These are phyloP conservation scores for Poecilia latipinna DNA, from an alignment of 2,113 vertebrate species.

Conservation along the genomic window DNA sequence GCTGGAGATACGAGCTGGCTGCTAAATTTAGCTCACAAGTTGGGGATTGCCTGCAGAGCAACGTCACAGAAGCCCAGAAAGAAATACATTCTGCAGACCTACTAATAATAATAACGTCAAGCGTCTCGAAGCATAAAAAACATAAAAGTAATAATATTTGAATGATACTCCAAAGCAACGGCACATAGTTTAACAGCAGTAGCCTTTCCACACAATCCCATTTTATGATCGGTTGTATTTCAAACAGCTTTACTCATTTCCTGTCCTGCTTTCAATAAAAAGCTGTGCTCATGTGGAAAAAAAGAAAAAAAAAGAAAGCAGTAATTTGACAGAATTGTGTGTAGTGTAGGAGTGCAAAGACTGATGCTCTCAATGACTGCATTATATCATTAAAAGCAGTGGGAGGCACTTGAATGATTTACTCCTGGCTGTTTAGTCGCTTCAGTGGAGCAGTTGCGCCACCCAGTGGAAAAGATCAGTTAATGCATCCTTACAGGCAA, in stretches of 20 bases:
- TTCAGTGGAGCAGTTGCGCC: slow-evolving; percentile 30
- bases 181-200: neutral
- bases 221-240: slow-evolving; percentile 6
- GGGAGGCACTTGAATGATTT: neutral
- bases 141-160: slow-evolving; percentile 1
- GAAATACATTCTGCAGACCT: slow-evolving; percentile 33
- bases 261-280: slow-evolving; percentile 4
- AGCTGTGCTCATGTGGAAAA: neutral
- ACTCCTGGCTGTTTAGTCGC: neutral
- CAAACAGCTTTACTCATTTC: neutral
- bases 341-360: slow-evolving; percentile 24
- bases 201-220: slow-evolving; percentile 1
- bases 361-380: slow-evolving; percentile 26
- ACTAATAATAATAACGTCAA: slow-evolving; percentile 9
- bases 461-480: slow-evolving; percentile 58
- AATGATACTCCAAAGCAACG: slow-evolving; percentile 12
- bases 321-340: slow-evolving; percentile 5
- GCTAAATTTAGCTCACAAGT: slow-evolving; percentile 59
- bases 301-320: neutral
- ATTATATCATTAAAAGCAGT: slow-evolving; percentile 22
- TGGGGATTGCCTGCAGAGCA: slow-evolving; percentile 61
- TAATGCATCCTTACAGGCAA: neutral
- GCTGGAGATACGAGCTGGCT: slow-evolving; percentile 37
- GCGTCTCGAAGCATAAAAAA: neutral
- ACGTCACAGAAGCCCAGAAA: slow-evolving; percentile 45